Evolutionary conservation across 37 sponge, comb jelly and placozoan species (phyloP).

Genomic region (Spongilla lacustris): DNA sequence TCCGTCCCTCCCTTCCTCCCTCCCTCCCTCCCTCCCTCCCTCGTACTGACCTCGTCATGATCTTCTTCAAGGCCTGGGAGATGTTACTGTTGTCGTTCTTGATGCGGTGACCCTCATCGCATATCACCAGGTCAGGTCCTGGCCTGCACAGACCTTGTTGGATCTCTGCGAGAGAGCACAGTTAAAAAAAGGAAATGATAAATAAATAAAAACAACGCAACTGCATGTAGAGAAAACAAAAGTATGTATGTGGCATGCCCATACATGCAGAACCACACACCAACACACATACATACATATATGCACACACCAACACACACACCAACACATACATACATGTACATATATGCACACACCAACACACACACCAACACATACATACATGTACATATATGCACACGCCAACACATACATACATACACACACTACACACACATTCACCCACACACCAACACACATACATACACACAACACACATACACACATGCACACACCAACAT

Average conservation of each 20-base stretch:
- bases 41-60: slow-evolving; percentile 77
- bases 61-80: slow-evolving; percentile 90
- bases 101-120: slow-evolving; percentile 98
- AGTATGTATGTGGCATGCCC: no score
- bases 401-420: neutral
- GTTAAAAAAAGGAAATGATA: no score
- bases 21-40: no score
- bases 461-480: neutral
- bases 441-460: no score
- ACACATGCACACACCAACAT: no score
- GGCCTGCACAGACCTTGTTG: slow-evolving; percentile 87
- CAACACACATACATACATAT: no score
- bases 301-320: no score
- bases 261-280: no score
- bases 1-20: no score
- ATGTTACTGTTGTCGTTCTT: slow-evolving; percentile 90
- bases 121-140: slow-evolving; percentile 96
- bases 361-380: slow-evolving; percentile 5
- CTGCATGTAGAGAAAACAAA: no score
- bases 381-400: no score
- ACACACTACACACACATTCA: neutral
- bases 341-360: neutral
- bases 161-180: slow-evolving; percentile 43
- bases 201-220: no score
- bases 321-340: neutral